Evolutionary conservation across 2,888 invertebrate species (phyloP), one percentile per base, ranked within the genome.

Genomic region (Ecdyonurus torrentis): DNA sequence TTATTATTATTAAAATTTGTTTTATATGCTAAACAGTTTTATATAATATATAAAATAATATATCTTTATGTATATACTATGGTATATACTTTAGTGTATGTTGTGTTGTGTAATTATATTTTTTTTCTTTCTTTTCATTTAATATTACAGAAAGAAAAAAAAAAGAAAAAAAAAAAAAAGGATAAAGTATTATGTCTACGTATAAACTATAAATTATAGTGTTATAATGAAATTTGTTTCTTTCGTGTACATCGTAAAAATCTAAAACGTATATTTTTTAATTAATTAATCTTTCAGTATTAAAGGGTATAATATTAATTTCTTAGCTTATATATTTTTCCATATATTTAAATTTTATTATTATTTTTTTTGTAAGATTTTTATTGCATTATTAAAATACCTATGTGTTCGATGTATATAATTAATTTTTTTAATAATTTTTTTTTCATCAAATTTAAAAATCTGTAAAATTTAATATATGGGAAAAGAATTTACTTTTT

Each of bases 1-100:
- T 55, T 37, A 37, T 55, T 55, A 55, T 20, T 55, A 55, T 55
- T 55, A 55, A 55, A 55, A 20, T 55, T 55, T 55, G 55, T 55
- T 55, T 55, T 55, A 55, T 55, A 37, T 37, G 37, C 37, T 37
- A 37, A 37, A 37, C 37, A 37, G 37, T 15, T 37, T 37, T 37
- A 10, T 15, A 37, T 37, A 37, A 37, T 37, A 15, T 37, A 37
- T 37, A 15, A n/a, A n/a, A n/a, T n/a, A n/a, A n/a, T n/a, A n/a
- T n/a, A n/a, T n/a, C n/a, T n/a, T n/a, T n/a, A n/a, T n/a, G n/a
- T n/a, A n/a, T n/a, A n/a, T n/a, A n/a, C n/a, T n/a, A n/a, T n/a
- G n/a, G n/a, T n/a, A n/a, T n/a, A n/a, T n/a, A n/a, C n/a, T n/a
- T n/a, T n/a, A n/a, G n/a, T n/a, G n/a, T n/a, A n/a, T n/a, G n/a